phyloP scores from a whole-genome alignment of 64 coral and sea anemone genomes.

The Dendrophyllia cribrosa region DNA sequence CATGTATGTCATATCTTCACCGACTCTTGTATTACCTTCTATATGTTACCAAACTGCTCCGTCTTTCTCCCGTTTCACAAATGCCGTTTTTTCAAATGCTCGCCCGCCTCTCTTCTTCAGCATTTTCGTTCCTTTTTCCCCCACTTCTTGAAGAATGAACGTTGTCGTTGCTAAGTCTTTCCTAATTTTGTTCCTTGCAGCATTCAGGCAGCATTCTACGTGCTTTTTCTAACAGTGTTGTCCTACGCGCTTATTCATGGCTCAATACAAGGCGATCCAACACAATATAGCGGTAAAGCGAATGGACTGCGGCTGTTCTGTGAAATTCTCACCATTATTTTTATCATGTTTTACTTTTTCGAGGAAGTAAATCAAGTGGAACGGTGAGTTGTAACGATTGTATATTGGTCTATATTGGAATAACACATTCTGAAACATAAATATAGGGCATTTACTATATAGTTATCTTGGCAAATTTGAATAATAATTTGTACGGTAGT shows the following conservation, averaged over 20 bases:
- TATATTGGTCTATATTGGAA: too few relatives aligned
- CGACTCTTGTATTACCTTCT: too few relatives aligned
- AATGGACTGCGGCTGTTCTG: constrained; percentile 59
- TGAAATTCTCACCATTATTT: constrained; percentile 65
- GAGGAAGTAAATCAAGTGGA: constrained; percentile 72
- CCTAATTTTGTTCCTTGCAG: constrained; percentile 26
- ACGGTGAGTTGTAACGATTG: constrained; percentile 44
- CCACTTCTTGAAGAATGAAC: too few relatives aligned
- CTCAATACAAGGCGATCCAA: constrained; percentile 50
- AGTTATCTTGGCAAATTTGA: too few relatives aligned
- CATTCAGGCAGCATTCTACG: constrained; percentile 58
- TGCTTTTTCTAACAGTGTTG: constrained; percentile 66
- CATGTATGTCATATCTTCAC: too few relatives aligned
- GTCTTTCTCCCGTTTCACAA: too few relatives aligned
- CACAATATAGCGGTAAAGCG: constrained; percentile 57
- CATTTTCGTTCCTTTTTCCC: too few relatives aligned
- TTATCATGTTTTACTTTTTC: constrained; percentile 71
- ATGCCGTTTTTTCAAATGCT: too few relatives aligned
- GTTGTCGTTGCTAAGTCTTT: background rate
- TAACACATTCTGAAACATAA: background rate
- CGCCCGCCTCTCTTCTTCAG: too few relatives aligned
- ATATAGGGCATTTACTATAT: too few relatives aligned
- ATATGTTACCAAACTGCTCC: too few relatives aligned
- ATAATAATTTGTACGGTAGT: too few relatives aligned
- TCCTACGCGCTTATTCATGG: constrained; percentile 79